These are phyloP conservation scores for Mus spretus DNA, from an alignment of 2,797 vertebrate genomes.

Conservation along the genomic window DNA sequence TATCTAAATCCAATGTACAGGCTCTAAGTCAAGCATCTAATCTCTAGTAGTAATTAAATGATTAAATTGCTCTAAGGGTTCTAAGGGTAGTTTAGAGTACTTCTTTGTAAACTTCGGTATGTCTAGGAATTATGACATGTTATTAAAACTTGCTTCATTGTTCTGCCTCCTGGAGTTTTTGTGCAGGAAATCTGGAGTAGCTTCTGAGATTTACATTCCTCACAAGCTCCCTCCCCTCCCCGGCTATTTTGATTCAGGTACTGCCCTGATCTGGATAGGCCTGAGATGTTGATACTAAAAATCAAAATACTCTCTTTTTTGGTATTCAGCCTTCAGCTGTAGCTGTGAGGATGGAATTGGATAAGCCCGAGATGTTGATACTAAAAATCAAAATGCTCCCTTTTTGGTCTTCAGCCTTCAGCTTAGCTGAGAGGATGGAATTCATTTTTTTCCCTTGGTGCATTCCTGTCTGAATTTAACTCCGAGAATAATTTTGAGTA, in stretches of 20 bases:
- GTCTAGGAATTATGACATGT: too few species aligned
- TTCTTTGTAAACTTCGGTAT: background rate
- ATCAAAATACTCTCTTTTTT: background rate
- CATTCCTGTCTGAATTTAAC: conserved; percentile 8
- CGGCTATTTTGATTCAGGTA: background rate
- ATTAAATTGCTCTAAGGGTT: background rate
- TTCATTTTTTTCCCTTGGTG: conserved; percentile 13
- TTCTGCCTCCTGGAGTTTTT: background rate
- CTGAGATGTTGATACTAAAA: background rate
- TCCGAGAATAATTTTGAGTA: background rate
- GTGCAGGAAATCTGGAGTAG: too few species aligned
- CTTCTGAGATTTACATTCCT: background rate
- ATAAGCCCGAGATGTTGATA: background rate
- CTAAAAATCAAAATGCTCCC: background rate
- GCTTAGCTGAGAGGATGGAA: background rate
- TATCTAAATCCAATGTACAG: background rate
- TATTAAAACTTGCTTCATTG: background rate
- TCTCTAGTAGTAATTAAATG: background rate
- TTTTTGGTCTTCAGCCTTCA: background rate
- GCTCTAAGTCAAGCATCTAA: background rate
- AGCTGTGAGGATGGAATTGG: background rate
- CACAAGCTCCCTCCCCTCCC: fast-evolving
- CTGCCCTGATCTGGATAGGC: background rate
- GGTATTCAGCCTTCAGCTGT: background rate
- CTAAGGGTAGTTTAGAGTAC: background rate